Conservation (phyloP, 2,888 invertebrate species). For the Caradrina clavipalpis region DNA sequence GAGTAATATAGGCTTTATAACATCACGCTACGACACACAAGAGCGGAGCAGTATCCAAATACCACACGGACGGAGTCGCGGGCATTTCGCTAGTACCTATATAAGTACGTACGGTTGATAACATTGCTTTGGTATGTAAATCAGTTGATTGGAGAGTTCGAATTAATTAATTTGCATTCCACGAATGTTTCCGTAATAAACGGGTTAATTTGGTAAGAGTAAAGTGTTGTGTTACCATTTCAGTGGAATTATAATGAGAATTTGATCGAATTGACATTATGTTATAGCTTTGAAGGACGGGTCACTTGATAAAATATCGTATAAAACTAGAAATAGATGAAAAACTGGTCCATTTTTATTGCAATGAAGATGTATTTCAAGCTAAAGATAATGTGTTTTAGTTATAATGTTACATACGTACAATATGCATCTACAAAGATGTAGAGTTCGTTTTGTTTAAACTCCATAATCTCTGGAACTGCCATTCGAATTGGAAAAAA, state of each 20-base stretch:
- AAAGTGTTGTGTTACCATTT: conserved; percentile 37
- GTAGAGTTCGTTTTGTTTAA: no score
- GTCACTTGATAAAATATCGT: neutral
- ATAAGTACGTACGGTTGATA: conserved; percentile 46
- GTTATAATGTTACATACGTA: no score
- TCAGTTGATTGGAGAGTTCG: conserved; percentile 55
- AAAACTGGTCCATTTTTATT: neutral
- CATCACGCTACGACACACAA: no score
- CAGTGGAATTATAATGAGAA: neutral
- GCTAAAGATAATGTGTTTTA: neutral
- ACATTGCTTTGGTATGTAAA: conserved; percentile 62
- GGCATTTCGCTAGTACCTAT: no score
- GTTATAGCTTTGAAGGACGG: neutral
- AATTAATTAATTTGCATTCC: conserved; percentile 64
- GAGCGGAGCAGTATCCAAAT: no score
- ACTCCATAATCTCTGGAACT: no score
- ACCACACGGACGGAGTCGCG: no score
- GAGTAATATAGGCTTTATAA: no score
- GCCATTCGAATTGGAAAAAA: no score
- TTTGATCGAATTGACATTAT: conserved; percentile 12
- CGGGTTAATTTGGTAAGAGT: conserved; percentile 47
- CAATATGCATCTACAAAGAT: no score
- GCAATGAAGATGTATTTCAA: neutral
- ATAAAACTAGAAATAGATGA: conserved; percentile 18
- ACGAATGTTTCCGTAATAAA: conserved; percentile 55